Evolutionary conservation across 2,797 vertebrate genomes (phyloP), one percentile per base, ranked within the genome.

Genomic region (Coranthus polyacanthus): DNA sequence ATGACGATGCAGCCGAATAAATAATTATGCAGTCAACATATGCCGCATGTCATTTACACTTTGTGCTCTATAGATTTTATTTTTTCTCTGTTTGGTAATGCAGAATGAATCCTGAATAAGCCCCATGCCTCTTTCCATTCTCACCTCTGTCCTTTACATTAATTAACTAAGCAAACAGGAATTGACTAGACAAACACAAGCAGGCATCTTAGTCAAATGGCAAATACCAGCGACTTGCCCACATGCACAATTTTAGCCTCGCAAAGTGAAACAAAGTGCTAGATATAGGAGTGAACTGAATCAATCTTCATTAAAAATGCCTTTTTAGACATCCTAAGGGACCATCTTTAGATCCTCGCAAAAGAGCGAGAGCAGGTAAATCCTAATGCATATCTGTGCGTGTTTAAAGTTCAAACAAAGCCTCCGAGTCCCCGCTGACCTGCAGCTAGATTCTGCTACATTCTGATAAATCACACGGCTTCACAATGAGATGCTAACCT

Each of bases 321-420:
- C 41, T 67, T 79, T 83, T 66, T 12, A 32, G 42, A 24, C 11
- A 20, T 60, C 76, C 70, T 58, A 0, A 15, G 63, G 68, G 50
- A 47, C 15, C 1, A 0, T 15, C n/a, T 46, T 59, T n/a, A 62
- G 39, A 72, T 60, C 21, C n/a, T 9, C 12, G 20, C 16, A 13
- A 62, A 47, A 24, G 0, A 50, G 66, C 2, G 0, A 22, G 38
- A 63, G 34, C 5, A 59, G 24, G 38, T 54, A 17, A 47, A 37
- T 13, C 39, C 43, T 71, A 75, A 72, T 53, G 43, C 64, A 24
- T 18, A 16, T 34, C 26, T 66, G 18, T 39, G 2, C n/a, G n/a
- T 52, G 72, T 63, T 81, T 57, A 74, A 64, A 75, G 73, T 82
- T 85, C 56, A 88, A 79, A 65, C 51, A 59, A 65, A 68, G 36